Conservation (phyloP, 1,140 invertebrate genomes). For the Nomia melanderi region DNA sequence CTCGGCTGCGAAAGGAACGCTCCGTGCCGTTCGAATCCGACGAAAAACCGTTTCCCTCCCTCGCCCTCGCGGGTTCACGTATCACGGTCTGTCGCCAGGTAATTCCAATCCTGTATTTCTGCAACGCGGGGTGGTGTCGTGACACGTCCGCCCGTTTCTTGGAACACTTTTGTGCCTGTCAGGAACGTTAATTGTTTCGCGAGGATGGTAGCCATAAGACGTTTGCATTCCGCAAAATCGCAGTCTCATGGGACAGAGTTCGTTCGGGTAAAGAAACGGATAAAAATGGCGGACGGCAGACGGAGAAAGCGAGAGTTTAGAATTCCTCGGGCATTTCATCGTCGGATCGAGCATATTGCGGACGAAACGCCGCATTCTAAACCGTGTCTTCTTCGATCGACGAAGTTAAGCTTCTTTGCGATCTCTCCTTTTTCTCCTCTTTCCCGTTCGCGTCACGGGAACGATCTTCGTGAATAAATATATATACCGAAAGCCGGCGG, state of each 20-base stretch:
- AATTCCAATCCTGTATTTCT: slow-evolving; percentile 34
- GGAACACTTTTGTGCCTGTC: slow-evolving; percentile 63
- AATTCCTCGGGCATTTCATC: not conserved
- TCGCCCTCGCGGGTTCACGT: not conserved
- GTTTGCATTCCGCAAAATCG: slow-evolving; percentile 65
- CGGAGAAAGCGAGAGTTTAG: slow-evolving; percentile 7
- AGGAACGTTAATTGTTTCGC: slow-evolving; percentile 65
- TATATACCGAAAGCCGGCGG: no score
- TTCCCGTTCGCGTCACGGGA: no score
- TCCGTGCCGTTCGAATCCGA: no score
- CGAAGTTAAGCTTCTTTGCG: no score
- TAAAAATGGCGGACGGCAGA: not conserved
- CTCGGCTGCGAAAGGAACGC: no score
- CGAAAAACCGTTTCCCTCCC: no score
- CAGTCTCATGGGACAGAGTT: slow-evolving; percentile 41
- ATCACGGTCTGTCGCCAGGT: not conserved
- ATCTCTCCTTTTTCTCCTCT: no score
- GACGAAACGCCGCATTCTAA: not conserved
- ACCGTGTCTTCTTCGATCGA: not conserved
- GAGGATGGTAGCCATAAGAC: slow-evolving; percentile 41
- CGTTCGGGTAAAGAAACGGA: slow-evolving; percentile 10
- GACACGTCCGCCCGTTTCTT: slow-evolving; percentile 56
- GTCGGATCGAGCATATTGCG: not conserved
- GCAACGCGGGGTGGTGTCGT: slow-evolving; percentile 36
- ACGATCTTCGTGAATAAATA: no score